A percentile compares a stretch with the other conserved stretches of the same genome.
These are phyloP conservation scores for Ceratitis capitata DNA, from an alignment of 1,140 invertebrate species.

Conservation along the genomic window DNA sequence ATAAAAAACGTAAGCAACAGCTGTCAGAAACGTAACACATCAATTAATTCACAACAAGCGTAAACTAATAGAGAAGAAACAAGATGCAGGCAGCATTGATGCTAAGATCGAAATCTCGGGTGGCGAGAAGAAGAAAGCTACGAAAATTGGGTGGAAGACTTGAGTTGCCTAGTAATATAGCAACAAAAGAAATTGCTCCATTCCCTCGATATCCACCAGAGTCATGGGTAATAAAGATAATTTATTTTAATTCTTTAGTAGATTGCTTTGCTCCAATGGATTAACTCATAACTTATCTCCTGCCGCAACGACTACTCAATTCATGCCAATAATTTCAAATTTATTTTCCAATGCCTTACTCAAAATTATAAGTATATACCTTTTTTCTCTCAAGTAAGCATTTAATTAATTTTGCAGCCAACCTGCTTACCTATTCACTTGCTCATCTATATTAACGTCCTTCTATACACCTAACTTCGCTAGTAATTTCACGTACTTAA, in stretches of 20 bases:
- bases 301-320: not conserved
- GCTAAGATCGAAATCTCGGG: slow-evolving; percentile 85
- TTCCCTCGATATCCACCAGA: slow-evolving; percentile 85
- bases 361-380: no score
- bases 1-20: not conserved
- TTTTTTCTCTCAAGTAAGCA: not conserved
- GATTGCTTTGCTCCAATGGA: not conserved
- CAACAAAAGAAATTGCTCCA: slow-evolving; percentile 83
- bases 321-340: not conserved
- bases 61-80: slow-evolving; percentile 65
- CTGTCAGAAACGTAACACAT: not conserved
- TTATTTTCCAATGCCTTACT: not conserved
- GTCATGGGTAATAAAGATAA: slow-evolving; percentile 72
- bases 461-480: not conserved
- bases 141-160: slow-evolving; percentile 75
- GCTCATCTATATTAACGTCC: not conserved
- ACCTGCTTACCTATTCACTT: slow-evolving; percentile 6
- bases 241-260: slow-evolving; percentile 26
- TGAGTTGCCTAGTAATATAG: slow-evolving; percentile 85
- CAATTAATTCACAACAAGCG: not conserved
- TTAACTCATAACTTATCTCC: not conserved
- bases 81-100: slow-evolving; percentile 90
- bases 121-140: slow-evolving; percentile 78
- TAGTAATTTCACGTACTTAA: not conserved
- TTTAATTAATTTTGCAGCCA: not conserved